Evolutionary conservation across 1,140 invertebrate genomes (phyloP), one percentile per base, ranked within the genome.

Genomic region (Alviniconcha marisindica): DNA sequence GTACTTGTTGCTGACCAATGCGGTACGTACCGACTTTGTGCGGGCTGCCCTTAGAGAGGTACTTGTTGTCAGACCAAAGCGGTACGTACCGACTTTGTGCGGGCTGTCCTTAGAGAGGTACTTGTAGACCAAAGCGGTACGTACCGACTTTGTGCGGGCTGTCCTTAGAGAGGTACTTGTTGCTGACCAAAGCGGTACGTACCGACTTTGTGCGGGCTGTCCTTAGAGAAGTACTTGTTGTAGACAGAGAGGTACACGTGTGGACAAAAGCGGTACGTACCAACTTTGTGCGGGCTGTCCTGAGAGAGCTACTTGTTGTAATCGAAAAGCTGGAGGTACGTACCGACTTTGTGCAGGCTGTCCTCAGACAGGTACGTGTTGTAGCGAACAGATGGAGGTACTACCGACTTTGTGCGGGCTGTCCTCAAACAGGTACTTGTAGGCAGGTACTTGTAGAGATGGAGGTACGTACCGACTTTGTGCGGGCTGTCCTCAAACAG

Each of bases 131-230:
- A n/a, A n/a, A n/a, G n/a, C n/a, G n/a, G n/a, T n/a, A 86, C 88
- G 83, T 69, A 92, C 91, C 89, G 51, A 92, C 89, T 79, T 84
- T 87, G 51, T 88, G 85, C 15, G 80, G 66, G 84, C 88, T 87
- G 63, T 89, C 87, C 10, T 86, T 82, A 10, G 90, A 85, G 0
- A 93, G 86, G 74, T 89, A 93, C 69, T 86, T 90, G 84, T 92
- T 93, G 83, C 87, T 93, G 80, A 93, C n/a, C n/a, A n/a, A n/a
- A n/a, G n/a, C n/a, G n/a, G n/a, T n/a, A 86, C 88, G 83, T 69
- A 92, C 91, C 89, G 51, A 92, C 89, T 79, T 84, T 87, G 51
- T 88, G 85, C 15, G 80, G 66, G 84, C 88, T 87, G 63, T 89
- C 87, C 10, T 86, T 82, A 10, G 90, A 85, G 0, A 93, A 85